Percentiles rank a stretch among this genome's conserved stretches.
These are phyloP conservation scores for Varanus salvator DNA, from an alignment of 2,113 vertebrate species.

Conservation along the genomic window DNA sequence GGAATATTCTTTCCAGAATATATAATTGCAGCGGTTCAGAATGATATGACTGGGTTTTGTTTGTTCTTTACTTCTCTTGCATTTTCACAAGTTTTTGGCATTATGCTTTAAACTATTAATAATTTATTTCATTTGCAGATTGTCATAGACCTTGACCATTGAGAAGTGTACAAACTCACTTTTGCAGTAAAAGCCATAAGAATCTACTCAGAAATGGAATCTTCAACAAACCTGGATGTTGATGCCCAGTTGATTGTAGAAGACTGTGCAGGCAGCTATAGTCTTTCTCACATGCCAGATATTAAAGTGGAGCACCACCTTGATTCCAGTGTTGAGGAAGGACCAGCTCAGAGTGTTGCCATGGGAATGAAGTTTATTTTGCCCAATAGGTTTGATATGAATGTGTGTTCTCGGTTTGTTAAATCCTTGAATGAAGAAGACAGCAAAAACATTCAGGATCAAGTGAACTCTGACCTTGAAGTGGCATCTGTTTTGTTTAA, in stretches of 20 bases:
- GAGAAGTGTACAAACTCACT: slow-evolving; percentile 3
- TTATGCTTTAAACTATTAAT: accelerated
- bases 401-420: slow-evolving; percentile 97
- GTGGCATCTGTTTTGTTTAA: slow-evolving; percentile 98
- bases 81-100: background rate
- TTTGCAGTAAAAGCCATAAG: slow-evolving; percentile 40
- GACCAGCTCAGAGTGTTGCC: slow-evolving; percentile 84
- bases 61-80: background rate
- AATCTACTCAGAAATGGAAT: slow-evolving; percentile 68
- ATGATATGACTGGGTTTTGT: background rate
- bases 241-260: slow-evolving; percentile 82
- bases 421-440: slow-evolving; percentile 98
- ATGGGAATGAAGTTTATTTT: slow-evolving; percentile 99
- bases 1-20: background rate
- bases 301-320: slow-evolving; percentile 91
- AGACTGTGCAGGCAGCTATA: slow-evolving; percentile 85
- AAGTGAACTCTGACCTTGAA: slow-evolving; percentile 98
- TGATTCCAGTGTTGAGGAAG: slow-evolving; percentile 78
- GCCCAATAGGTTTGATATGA: slow-evolving; percentile 98
- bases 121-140: slow-evolving; percentile 55
- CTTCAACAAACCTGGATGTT: slow-evolving; percentile 74
- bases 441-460: slow-evolving; percentile 99
- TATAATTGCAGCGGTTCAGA: accelerated
- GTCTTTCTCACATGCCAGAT: slow-evolving; percentile 83
- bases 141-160: background rate